phyloP scores from a whole-genome alignment of 1,140 invertebrate species.

The Drosophila chauvacae region DNA sequence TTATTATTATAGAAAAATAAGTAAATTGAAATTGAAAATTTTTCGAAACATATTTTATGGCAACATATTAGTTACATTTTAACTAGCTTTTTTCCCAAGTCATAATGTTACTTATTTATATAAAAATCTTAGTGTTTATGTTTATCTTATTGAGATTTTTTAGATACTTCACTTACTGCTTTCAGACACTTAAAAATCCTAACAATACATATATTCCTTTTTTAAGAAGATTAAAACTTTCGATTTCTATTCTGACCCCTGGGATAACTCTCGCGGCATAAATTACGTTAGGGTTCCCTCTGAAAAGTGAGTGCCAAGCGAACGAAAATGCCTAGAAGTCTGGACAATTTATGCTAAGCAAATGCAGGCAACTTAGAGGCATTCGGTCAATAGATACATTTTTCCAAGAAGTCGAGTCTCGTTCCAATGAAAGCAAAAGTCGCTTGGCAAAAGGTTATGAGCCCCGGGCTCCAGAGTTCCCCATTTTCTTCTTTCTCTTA shows the following conservation, averaged over 20 bases:
- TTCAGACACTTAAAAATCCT: background rate
- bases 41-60: too few relatives aligned
- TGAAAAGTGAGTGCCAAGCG: slow-evolving; percentile 59
- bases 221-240: slow-evolving; percentile 31
- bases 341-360: slow-evolving; percentile 73
- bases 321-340: slow-evolving; percentile 18
- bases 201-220: slow-evolving; percentile 22
- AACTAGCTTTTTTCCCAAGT: too few relatives aligned
- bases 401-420: slow-evolving; percentile 24
- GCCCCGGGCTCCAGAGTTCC: background rate
- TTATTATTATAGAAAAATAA: background rate
- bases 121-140: too few relatives aligned
- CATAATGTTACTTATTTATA: too few relatives aligned
- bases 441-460: slow-evolving; percentile 24
- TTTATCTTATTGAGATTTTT: background rate
- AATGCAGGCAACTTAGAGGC: slow-evolving; percentile 54
- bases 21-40: too few relatives aligned
- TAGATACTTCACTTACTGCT: background rate
- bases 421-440: slow-evolving; percentile 51
- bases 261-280: slow-evolving; percentile 53
- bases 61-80: too few relatives aligned
- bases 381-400: slow-evolving; percentile 50
- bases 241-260: slow-evolving; percentile 58
- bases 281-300: slow-evolving; percentile 50
- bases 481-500: slow-evolving; percentile 12